phyloP scores from a whole-genome alignment of 2,113 vertebrate genomes.

The Pagrus major region DNA sequence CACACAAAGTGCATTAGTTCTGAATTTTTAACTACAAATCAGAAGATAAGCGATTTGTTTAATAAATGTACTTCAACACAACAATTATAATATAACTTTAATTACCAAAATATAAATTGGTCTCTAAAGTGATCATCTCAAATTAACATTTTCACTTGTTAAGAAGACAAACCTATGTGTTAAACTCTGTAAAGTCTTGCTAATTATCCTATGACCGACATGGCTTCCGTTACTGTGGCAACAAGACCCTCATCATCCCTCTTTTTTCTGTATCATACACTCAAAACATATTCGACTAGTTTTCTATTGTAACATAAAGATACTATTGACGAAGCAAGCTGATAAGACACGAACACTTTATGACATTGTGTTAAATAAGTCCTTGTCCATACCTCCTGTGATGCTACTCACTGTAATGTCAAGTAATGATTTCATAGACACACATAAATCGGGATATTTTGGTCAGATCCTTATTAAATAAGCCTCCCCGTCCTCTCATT shows the following conservation, averaged over 20 bases:
- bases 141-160: background rate
- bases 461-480: slow-evolving; percentile 11
- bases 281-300: background rate
- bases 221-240: background rate
- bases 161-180: background rate
- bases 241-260: background rate
- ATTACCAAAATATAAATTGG: slow-evolving; percentile 16
- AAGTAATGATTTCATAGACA: slow-evolving; percentile 13
- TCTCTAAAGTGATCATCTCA: slow-evolving; percentile 18
- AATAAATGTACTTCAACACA: background rate
- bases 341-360: background rate
- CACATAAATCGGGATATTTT: slow-evolving; percentile 13
- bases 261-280: background rate
- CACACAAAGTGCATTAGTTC: slow-evolving; percentile 48
- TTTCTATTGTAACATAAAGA: background rate
- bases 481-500: background rate
- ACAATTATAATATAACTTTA: background rate
- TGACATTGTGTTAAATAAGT: background rate
- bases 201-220: background rate
- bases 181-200: background rate
- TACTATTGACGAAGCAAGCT: background rate
- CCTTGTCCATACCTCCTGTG: background rate
- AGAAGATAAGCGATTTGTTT: slow-evolving; percentile 17
- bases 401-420: slow-evolving; percentile 29
- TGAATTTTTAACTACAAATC: slow-evolving; percentile 24